Percentiles rank a stretch among this genome's conserved stretches.
Evolutionary conservation across 2,113 vertebrate genomes (phyloP).

Genomic region (Elanus axillaris): DNA sequence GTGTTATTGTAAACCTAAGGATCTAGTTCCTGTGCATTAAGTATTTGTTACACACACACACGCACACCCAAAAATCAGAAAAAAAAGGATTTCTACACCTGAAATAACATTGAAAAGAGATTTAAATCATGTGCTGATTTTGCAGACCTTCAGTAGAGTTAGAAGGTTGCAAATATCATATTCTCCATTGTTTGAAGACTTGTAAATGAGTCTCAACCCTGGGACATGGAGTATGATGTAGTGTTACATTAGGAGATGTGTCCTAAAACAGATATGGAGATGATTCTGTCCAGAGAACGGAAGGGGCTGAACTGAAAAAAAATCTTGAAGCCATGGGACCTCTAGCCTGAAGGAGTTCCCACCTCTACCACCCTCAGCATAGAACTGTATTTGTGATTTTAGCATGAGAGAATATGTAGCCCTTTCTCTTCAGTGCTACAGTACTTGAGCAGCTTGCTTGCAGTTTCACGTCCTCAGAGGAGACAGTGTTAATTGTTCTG

Average conservation of each 20-base stretch:
- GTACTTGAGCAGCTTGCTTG: not conserved
- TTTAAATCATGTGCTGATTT: not conserved
- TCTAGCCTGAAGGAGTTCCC: not conserved
- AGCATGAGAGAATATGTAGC: not conserved
- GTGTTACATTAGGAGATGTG: not conserved
- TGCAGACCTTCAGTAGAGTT: not conserved
- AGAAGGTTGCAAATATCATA: not conserved
- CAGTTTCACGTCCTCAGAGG: not conserved
- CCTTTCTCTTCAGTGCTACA: not conserved
- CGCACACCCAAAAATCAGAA: accelerated
- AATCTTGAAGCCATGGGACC: not conserved
- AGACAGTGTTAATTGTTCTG: accelerated
- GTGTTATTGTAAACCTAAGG: not conserved
- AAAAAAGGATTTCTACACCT: not conserved
- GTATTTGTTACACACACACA: not conserved
- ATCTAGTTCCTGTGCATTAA: not conserved
- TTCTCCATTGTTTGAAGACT: not conserved
- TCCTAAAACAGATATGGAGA: not conserved
- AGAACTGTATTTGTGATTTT: not conserved
- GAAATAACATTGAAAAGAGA: not conserved
- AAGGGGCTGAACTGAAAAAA: not conserved
- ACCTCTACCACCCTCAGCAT: accelerated
- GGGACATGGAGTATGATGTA: not conserved
- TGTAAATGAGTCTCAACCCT: not conserved
- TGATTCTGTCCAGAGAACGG: not conserved